Conservation (phyloP, 2,888 invertebrate genomes). For the Pheosia tremula region DNA sequence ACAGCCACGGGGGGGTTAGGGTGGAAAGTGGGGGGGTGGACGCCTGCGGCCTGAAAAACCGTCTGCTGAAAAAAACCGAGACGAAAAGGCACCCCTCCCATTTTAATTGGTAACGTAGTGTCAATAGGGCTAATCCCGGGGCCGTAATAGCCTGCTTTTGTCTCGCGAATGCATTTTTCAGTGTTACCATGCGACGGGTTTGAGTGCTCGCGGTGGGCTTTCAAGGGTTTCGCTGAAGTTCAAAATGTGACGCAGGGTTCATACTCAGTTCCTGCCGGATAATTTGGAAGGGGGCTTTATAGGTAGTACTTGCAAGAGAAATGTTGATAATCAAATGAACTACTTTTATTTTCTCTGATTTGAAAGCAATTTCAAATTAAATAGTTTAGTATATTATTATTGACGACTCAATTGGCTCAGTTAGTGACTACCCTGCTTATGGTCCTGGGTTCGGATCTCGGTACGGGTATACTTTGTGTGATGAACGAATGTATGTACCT, state of each 20-base stretch:
- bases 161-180: constrained; percentile 80
- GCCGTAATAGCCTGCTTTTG: constrained; percentile 80
- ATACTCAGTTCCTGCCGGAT: background rate
- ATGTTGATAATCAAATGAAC: background rate
- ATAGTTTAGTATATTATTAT: background rate
- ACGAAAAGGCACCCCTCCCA: constrained; percentile 84
- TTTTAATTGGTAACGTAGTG: constrained; percentile 85
- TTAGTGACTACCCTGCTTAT: no score
- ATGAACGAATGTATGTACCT: no score
- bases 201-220: constrained; percentile 22
- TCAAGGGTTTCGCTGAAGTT: background rate
- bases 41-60: constrained; percentile 84
- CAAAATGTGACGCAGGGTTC: background rate
- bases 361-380: background rate
- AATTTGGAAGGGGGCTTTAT: background rate
- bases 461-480: no score
- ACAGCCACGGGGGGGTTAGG: constrained; percentile 68
- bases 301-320: background rate
- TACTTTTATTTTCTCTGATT: background rate
- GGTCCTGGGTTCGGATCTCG: no score
- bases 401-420: no score
- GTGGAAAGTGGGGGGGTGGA: constrained; percentile 52
- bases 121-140: constrained; percentile 83
- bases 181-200: constrained; percentile 67
- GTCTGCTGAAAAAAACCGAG: constrained; percentile 84